These are phyloP conservation scores for Caerostris extrusa DNA, from an alignment of 1,140 invertebrate genomes.

Conservation along the genomic window DNA sequence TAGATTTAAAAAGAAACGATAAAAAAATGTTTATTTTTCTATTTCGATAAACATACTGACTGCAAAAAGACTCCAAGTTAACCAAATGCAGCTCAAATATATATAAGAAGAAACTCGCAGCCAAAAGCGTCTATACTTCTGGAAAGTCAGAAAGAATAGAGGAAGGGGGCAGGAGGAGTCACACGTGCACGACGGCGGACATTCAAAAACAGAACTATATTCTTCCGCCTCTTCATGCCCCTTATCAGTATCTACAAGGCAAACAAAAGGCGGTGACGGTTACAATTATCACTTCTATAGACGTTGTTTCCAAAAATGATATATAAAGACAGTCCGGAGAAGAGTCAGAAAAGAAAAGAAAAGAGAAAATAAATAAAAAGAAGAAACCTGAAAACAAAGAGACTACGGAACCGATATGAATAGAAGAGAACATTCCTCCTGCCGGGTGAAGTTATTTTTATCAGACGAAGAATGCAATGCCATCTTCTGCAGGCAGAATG, in stretches of 20 bases:
- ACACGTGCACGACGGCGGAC: neutral
- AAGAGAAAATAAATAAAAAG: constrained; percentile 17
- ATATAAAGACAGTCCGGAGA: constrained; percentile 42
- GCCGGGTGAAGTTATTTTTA: constrained; percentile 74
- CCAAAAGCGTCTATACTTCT: neutral
- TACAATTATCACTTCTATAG: constrained; percentile 72
- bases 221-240: neutral
- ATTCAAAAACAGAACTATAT: constrained; percentile 45
- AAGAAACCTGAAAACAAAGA: constrained; percentile 67
- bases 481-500: constrained; percentile 54
- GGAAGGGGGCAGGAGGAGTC: neutral
- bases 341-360: constrained; percentile 56
- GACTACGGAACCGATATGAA: constrained; percentile 76
- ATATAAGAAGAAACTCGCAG: too few relatives aligned
- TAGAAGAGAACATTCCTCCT: constrained; percentile 77
- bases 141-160: neutral
- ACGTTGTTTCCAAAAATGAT: constrained; percentile 63
- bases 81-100: too few relatives aligned
- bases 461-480: constrained; percentile 74
- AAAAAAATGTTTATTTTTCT: too few relatives aligned
- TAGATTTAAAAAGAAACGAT: too few relatives aligned
- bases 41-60: too few relatives aligned
- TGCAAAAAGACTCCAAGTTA: too few relatives aligned
- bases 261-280: constrained; percentile 63
- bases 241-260: neutral